Evolutionary conservation across 2,797 vertebrate species (phyloP).

Genomic region (Tapirus indicus): DNA sequence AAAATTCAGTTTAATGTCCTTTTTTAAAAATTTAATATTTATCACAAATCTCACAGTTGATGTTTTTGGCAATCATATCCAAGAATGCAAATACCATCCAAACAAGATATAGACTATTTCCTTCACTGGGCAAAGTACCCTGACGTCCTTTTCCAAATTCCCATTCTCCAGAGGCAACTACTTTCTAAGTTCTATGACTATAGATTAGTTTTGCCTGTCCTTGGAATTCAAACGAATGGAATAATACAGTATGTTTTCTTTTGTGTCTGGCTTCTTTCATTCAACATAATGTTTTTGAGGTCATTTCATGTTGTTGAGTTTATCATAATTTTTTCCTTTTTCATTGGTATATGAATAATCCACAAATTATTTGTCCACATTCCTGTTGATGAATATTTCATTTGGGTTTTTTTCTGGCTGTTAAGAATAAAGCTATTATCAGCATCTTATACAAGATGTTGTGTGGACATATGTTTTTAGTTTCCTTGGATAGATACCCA

Average conservation of each 20-base stretch:
- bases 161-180: not conserved
- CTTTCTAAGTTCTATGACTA: not conserved
- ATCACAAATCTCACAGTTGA: not conserved
- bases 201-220: not conserved
- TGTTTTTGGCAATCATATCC: not conserved
- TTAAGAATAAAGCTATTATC: not conserved
- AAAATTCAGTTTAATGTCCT: not conserved
- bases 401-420: conserved; percentile 1
- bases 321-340: not conserved
- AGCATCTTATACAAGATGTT: conserved; percentile 26
- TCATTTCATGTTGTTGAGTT: not conserved
- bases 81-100: not conserved
- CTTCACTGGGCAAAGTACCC: not conserved
- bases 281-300: not conserved
- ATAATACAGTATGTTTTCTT: not conserved
- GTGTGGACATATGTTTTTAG: not conserved
- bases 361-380: not conserved
- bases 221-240: not conserved
- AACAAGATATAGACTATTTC: not conserved
- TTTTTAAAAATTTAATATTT: not conserved
- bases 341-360: not conserved
- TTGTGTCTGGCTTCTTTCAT: not conserved
- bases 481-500: conserved; percentile 7
- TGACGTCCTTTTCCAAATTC: not conserved
- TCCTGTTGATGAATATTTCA: not conserved